Percentiles rank a stretch among this genome's conserved stretches.
Evolutionary conservation across 2,888 invertebrate genomes (phyloP).

Genomic region (Ommatoiulus sabulosus): DNA sequence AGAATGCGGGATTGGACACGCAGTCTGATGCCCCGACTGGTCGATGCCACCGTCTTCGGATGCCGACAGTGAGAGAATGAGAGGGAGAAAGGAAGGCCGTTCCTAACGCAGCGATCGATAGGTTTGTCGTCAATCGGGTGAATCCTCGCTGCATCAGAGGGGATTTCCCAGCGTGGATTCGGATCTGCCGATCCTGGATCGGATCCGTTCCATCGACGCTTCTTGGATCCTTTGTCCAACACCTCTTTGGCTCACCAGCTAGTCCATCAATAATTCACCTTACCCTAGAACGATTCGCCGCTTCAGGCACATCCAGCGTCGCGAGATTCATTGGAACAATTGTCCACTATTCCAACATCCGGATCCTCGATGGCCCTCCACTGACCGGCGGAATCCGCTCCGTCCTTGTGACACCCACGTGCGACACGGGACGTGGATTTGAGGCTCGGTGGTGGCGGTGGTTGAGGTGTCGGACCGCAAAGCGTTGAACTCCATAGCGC

Average conservation of each 20-base stretch:
- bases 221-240: too few species aligned
- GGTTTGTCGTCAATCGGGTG: slow-evolving; percentile 17
- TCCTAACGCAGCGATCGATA: neutral
- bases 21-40: neutral
- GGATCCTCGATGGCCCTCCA: neutral
- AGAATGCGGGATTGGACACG: too few species aligned
- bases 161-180: neutral
- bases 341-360: too few species aligned
- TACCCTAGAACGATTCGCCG: neutral
- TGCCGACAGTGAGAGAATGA: too few species aligned
- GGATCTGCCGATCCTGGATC: too few species aligned
- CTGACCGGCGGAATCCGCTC: neutral
- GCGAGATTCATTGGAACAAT: neutral
- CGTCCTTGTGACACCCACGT: neutral
- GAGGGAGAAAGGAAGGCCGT: neutral
- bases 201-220: too few species aligned
- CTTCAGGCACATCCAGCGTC: neutral
- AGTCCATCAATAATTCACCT: too few species aligned
- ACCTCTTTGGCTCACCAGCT: too few species aligned
- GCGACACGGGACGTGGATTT: neutral
- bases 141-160: neutral
- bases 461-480: slow-evolving; percentile 8
- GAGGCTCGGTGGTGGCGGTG: neutral
- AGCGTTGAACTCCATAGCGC: slow-evolving; percentile 19
- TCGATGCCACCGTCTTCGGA: neutral